Evolutionary conservation across 1,140 invertebrate species (phyloP), one percentile per base, ranked within the genome.

Genomic region (Polypedilum vanderplanki): DNA sequence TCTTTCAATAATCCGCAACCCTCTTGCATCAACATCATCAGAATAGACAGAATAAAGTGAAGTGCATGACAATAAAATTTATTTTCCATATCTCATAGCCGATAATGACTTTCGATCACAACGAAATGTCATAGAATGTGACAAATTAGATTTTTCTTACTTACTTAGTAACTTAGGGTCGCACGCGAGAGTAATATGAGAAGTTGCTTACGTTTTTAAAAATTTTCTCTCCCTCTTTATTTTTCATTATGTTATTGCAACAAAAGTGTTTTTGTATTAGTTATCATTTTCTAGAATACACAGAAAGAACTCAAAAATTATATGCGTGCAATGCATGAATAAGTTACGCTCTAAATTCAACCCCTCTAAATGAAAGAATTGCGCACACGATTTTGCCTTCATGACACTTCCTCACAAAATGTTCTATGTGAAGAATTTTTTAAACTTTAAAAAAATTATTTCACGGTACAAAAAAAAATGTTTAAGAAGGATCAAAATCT

Each of bases 131-230:
- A 70, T 9, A 70, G 65, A 70, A 70, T 70, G 65, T 20, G 65
- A 70, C 65, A 70, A 70, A 70, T 70, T 70, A 18, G 65, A 70
- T 70, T 70, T 57, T 70, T 70, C 65, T 70, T 70, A 20, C 8
- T 33, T n/a, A n/a, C 18, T 70, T n/a, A 70, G 46, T 12, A n/a
- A n/a, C n/a, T n/a, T n/a, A 57, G 65, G 65, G 65, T 70, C 20
- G 65, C 17, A 18, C 20, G 65, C 17, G 65, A 70, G 20, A n/a
- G 1, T 67, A 7, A 22, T 20, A 1, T 20, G 8, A 70, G 10
- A 15, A 15, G 2, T 57, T 57, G 10, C 10, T 57, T 57, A 15
- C 10, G 10, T 57, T 57, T 57, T n/a, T n/a, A n/a, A 57, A 12
- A 57, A 57, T 57, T 57, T 12, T 57, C 46, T 57, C 46, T 17